phyloP scores from a whole-genome alignment of 2,797 vertebrate species.

The Schizopygopsis malacanthus region DNA sequence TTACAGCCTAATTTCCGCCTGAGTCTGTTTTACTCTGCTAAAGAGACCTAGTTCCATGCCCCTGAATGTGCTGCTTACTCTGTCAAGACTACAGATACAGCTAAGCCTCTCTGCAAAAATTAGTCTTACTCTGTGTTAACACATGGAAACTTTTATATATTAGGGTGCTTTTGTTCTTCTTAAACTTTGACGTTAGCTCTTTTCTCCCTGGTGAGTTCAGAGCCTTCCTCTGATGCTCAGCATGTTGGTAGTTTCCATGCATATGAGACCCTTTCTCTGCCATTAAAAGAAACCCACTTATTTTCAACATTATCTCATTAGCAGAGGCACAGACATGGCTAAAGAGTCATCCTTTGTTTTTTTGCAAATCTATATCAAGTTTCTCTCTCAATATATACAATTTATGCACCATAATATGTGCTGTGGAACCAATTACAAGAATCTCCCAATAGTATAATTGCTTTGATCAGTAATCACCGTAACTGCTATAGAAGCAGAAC shows the following conservation, averaged over 20 bases:
- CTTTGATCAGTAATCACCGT: slow-evolving; percentile 77
- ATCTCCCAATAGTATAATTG: slow-evolving; percentile 77
- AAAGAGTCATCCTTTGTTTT: slow-evolving; percentile 71
- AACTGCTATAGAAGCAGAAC: slow-evolving; percentile 67
- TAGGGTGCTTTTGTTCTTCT: slow-evolving; percentile 18
- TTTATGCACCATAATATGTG: slow-evolving; percentile 70
- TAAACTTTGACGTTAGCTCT: slow-evolving; percentile 28
- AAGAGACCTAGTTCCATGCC: slow-evolving; percentile 67
- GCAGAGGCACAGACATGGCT: slow-evolving; percentile 68
- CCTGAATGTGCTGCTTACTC: slow-evolving; percentile 70
- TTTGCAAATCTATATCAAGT: slow-evolving; percentile 65
- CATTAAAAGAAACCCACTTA: slow-evolving; percentile 70
- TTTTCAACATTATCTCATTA: slow-evolving; percentile 71
- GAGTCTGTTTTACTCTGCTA: slow-evolving; percentile 70
- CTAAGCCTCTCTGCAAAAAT: slow-evolving; percentile 59
- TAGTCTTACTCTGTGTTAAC: slow-evolving; percentile 61
- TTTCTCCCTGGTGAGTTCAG: slow-evolving; percentile 38
- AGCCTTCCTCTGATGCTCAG: slow-evolving; percentile 63
- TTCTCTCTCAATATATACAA: slow-evolving; percentile 68
- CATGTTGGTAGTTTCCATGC: slow-evolving; percentile 63
- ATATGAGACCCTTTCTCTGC: slow-evolving; percentile 62
- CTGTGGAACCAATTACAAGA: slow-evolving; percentile 77
- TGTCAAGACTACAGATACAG: slow-evolving; percentile 63
- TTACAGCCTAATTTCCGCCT: slow-evolving; percentile 65
- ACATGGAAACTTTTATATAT: slow-evolving; percentile 43